Evolutionary conservation across 2,888 invertebrate species (phyloP), one percentile per base, ranked within the genome.

Genomic region (Drosophila picticornis): DNA sequence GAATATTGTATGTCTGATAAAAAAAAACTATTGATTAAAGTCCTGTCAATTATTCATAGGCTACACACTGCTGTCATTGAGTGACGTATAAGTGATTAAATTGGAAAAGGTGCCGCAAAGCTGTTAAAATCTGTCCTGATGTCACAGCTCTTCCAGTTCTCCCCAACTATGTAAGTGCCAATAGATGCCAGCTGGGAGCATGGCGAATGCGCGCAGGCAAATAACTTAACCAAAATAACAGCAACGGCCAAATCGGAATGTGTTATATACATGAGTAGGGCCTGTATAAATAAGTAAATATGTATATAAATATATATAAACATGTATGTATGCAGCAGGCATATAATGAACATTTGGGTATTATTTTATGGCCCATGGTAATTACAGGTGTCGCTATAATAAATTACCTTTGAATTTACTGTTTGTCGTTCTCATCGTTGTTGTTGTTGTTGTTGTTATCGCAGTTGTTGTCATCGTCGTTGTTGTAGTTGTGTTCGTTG

Each of bases 291-390:
- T 77, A 63, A 46, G 43, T 58, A 31, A 63, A 52, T 50, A 36
- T 9, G 0, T 56, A 16, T 34, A 32, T 40, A 51, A 16, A 31
- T 10, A 43, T 19, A 6, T 43, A 43, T 43, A n/a, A 40, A 25
- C 57, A 50, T 74, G 57, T 52, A 40, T 53, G n/a, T 57, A 31
- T 72, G 36, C 60, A 16, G 36, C 55, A 40, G 48, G 46, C 31
- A 56, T 46, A 61, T 69, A 48, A 69, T 57, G 48, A 52, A 69
- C 51, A 67, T 51, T 13, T 58, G 68, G 68, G 77, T 77, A 90
- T 87, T 91, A 90, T 87, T 85, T 91, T 90, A 88, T 91, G 90
- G 90, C 83, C 80, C 83, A 83, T 90, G 91, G 91, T 87, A 91
- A 87, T 87, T 87, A 87, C 90, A 87, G 87, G 91, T 87, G 87